Evolutionary conservation across 2,888 invertebrate genomes (phyloP), one percentile per base, ranked within the genome.

Genomic region (Scotopteryx bipunctaria): DNA sequence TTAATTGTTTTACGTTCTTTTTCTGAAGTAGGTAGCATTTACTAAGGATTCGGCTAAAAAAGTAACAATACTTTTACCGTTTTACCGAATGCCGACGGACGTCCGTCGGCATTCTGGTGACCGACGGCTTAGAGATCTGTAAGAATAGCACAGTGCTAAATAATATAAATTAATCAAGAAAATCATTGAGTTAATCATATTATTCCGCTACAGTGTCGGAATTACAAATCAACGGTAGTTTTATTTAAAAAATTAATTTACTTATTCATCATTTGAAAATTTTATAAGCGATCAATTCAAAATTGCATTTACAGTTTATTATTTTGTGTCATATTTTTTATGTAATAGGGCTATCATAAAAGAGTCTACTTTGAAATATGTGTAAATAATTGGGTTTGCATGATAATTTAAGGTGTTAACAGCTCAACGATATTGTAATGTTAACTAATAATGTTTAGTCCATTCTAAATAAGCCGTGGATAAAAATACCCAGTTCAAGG

Each of bases 331-430:
- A 11, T 25, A 9, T 9, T 9, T 25, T 27, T 27, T 5, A 27
- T 42, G 11, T 15, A 13, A 46, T 61, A 61, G 71, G 69, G 71
- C 70, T 71, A 56, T 72, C 27, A 14, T 71, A 65, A 21, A 44
- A 67, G 61, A 66, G 57, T 63, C 58, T 64, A 69, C 66, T 68
- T 68, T 71, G 74, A 73, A 73, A 60, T 68, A 64, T 51, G 45
- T 88, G 87, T 88, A 87, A 78, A 88, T 88, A 88, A 71, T 55
- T 66, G 66, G 72, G 78, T 77, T 83, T 84, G 84, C 85, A 83
- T 86, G 78, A 76, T 81, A 81, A 64, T 76, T 71, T 87, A 87
- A 81, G 80, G 72, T 78, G 80, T 83, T 85, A 77, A 74, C 81
- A 80, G 83, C 86, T 87, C 87, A 88, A 87, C 84, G 85, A 86